Conservation (phyloP, 2,888 invertebrate genomes). For the Cheilosia pagana region DNA sequence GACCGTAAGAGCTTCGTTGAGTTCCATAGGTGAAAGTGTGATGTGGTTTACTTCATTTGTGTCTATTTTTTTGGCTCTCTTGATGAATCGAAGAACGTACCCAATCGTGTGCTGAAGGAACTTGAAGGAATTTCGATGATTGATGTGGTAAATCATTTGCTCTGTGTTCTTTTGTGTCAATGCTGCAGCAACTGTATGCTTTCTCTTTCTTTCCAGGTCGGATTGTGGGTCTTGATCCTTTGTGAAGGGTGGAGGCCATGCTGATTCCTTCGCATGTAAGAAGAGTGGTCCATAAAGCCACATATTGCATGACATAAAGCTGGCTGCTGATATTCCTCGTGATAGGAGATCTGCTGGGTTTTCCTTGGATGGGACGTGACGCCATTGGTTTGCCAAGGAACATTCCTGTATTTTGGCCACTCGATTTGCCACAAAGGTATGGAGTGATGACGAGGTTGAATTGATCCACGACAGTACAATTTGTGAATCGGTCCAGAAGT, state of each 20-base stretch:
- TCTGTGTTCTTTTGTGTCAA: neutral
- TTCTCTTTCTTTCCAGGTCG: neutral
- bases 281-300: conserved; percentile 33
- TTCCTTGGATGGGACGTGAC: neutral
- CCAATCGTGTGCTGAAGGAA: neutral
- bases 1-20: conserved; percentile 18
- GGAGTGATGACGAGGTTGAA: neutral
- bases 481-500: too few species aligned
- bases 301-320: conserved; percentile 5
- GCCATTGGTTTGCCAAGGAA: conserved; percentile 4
- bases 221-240: neutral
- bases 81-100: neutral
- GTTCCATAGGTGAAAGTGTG: conserved; percentile 9
- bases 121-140: neutral
- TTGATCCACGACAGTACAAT: neutral
- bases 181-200: neutral
- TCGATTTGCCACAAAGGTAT: conserved; percentile 13
- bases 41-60: neutral
- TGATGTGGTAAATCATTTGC: neutral
- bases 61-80: neutral
- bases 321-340: conserved; percentile 7
- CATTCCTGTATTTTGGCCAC: conserved; percentile 18
- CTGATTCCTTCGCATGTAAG: conserved; percentile 10
- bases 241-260: neutral
- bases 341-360: conserved; percentile 9